These are phyloP conservation scores for Lamproptera curius DNA, from an alignment of 2,888 invertebrate species.

Conservation along the genomic window DNA sequence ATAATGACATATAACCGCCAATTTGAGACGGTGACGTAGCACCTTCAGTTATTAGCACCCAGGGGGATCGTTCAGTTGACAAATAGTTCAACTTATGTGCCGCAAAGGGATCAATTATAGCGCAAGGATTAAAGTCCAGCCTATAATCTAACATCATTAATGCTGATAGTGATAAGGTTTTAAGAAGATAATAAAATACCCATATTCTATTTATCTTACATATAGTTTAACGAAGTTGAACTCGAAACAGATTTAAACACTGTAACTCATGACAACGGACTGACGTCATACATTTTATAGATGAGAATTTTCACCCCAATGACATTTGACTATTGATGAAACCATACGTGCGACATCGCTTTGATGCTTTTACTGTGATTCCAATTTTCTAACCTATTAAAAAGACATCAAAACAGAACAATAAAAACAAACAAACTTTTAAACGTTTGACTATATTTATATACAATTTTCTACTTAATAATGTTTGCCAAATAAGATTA, in stretches of 20 bases:
- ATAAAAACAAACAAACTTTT: not conserved
- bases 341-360: no score
- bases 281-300: no score
- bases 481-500: not conserved
- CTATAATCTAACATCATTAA: no score
- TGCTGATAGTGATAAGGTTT: no score
- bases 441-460: no score
- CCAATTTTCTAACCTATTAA: not conserved
- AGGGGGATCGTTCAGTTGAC: no score
- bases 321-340: not conserved
- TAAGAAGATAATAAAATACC: not conserved
- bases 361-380: not conserved
- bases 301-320: no score
- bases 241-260: not conserved
- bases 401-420: not conserved
- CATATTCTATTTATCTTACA: not conserved
- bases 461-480: no score
- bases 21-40: conserved; percentile 18
- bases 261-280: no score
- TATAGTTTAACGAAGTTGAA: not conserved
- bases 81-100: no score
- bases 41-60: conserved; percentile 12
- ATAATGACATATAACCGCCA: conserved; percentile 17
- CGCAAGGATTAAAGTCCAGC: no score
- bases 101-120: no score